Conservation (phyloP, 2,113 vertebrate species). For the Scortum barcoo region DNA sequence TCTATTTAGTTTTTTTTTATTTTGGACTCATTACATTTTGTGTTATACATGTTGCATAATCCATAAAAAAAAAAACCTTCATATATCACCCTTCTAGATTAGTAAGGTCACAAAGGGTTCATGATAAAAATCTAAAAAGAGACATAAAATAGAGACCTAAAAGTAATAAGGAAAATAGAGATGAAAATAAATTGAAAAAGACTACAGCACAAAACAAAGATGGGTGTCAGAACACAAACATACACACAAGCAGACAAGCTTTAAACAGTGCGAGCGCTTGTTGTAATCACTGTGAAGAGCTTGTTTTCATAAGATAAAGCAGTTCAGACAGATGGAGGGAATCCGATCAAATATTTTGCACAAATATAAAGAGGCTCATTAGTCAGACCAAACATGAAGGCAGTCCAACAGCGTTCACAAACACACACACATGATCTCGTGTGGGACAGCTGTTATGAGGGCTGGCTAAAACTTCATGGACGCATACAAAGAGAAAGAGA, state of each 20-base stretch:
- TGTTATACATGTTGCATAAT: neutral
- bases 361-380: slow-evolving; percentile 19
- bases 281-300: neutral
- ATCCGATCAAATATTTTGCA: slow-evolving; percentile 17
- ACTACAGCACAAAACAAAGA: neutral
- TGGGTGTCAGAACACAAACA: neutral
- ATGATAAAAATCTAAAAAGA: neutral
- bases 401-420: slow-evolving; percentile 17
- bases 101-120: neutral
- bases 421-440: neutral
- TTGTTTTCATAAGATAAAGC: slow-evolving; percentile 5
- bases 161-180: neutral
- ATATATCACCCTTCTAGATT: neutral
- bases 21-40: neutral
- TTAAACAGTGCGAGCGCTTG: neutral
- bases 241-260: neutral
- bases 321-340: slow-evolving; percentile 11
- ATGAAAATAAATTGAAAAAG: neutral
- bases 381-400: slow-evolving; percentile 8
- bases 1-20: neutral
- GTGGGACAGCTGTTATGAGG: slow-evolving; percentile 1
- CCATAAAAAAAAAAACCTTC: too few relatives aligned
- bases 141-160: neutral
- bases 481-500: slow-evolving; percentile 29
- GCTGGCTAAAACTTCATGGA: slow-evolving; percentile 17